Base-by-base conservation (phyloP, 2,888 invertebrate genomes). In the Plemyria rubiginata region DNA sequence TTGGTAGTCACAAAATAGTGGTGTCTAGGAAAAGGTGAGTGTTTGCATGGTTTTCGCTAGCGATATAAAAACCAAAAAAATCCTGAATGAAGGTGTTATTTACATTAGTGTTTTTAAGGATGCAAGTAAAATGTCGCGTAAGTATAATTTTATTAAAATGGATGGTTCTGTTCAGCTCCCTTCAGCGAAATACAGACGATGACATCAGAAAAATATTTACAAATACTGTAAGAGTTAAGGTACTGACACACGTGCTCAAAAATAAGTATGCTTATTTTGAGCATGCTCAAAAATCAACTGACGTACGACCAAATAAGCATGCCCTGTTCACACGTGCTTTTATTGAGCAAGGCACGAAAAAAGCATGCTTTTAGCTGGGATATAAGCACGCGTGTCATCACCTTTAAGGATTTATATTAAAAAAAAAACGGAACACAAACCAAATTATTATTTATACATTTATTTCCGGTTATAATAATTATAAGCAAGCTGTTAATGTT, bases 401-500 rank as follows among this genome's bases (percentile, higher is more conserved):
- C n/a, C n/a, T n/a, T n/a, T n/a, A n/a, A n/a, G n/a, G 11, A 11
- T 32, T 49, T 49, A 8, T 40, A 38, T 22, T 7, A 48, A 48
- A 13, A 16, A 13, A 49, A 29, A 48, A 5, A 1, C 15, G 38
- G 75, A 76, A 74, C 67, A 68, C 74, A 79, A 79, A 83, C 79
- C 80, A 78, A 77, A 78, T 72, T 70, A 68, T 67, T 73, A 76
- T 81, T 78, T 75, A 74, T 79, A 81, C 81, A 83, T 76, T 72
- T 74, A 74, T 85, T 86, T 89, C 86, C 86, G 83, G 74, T 84
- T 71, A 74, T 75, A 71, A 85, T 46, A 13, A 4, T n/a, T 6
- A n/a, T 80, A 79, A 83, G 86, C 78, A 83, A 80, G 73, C 79
- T 84, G 85, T 86, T 87, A 85, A 88, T 87, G 84, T 84, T 83